phyloP scores from a whole-genome alignment of 1,140 invertebrate species.

The Bombus sylvicola region DNA sequence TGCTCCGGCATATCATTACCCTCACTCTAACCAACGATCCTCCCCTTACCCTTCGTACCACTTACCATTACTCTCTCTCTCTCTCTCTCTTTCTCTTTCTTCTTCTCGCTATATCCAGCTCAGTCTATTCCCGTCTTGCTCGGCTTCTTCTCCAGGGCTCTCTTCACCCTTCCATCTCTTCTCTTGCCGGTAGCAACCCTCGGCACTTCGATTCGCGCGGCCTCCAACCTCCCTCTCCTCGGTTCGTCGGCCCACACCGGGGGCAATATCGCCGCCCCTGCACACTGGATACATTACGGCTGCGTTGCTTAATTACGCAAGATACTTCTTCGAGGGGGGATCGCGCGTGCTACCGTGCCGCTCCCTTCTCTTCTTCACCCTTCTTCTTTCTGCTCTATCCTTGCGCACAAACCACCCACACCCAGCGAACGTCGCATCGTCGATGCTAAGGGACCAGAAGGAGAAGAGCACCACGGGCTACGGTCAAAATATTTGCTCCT shows the following conservation, averaged over 20 bases:
- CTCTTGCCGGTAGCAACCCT: conserved; percentile 66
- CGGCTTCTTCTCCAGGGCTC: conserved; percentile 20
- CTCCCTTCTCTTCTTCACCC: neutral
- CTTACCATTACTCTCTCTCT: conserved; percentile 22
- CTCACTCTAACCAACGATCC: conserved; percentile 45
- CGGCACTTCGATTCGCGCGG: conserved; percentile 68
- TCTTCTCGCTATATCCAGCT: conserved; percentile 8
- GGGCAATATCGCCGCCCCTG: conserved; percentile 74
- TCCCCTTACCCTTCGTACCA: conserved; percentile 36
- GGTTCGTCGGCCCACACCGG: conserved; percentile 47
- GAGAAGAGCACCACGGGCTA: conserved; percentile 9
- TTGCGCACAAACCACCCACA: neutral
- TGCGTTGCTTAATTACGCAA: conserved; percentile 78
- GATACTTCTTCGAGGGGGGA: conserved; percentile 68
- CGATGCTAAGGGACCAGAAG: neutral
- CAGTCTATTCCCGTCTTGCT: neutral
- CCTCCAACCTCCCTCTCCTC: conserved; percentile 26
- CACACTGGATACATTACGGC: conserved; percentile 73
- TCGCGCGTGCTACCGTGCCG: conserved; percentile 29
- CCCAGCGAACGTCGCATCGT: neutral
- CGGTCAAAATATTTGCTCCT: conserved; percentile 45
- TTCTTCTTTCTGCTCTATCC: too few species aligned
- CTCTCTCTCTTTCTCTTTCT: conserved; percentile 40
- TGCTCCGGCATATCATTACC: conserved; percentile 73
- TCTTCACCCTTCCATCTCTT: conserved; percentile 67